Evolutionary conservation across 2,888 invertebrate genomes (phyloP).

Genomic region (Caenorhabditis becei): DNA sequence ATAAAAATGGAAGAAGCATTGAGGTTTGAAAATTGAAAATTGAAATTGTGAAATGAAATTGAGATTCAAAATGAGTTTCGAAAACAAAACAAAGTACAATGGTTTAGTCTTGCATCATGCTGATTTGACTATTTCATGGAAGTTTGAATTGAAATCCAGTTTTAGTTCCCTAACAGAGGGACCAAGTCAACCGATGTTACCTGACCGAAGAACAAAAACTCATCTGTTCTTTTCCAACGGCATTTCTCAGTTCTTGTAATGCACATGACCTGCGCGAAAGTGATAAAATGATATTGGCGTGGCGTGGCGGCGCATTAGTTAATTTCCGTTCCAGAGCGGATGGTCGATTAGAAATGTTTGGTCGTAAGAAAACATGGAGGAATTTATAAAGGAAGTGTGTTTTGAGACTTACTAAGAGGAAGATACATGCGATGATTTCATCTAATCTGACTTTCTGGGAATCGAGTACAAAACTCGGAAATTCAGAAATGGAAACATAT

Average conservation of each 20-base stretch:
- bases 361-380: background rate
- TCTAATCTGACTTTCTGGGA: too few relatives aligned
- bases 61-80: background rate
- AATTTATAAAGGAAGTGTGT: too few relatives aligned
- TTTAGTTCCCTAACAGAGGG: background rate
- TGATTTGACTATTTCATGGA: background rate
- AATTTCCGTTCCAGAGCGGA: conserved; percentile 9
- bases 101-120: background rate
- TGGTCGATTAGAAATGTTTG: background rate
- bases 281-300: background rate
- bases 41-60: background rate
- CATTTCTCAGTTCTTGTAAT: background rate
- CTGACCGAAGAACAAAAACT: too few relatives aligned
- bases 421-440: too few relatives aligned
- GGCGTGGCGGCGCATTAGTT: conserved; percentile 1
- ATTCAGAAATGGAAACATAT: too few relatives aligned
- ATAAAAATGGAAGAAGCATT: too few relatives aligned
- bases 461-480: too few relatives aligned
- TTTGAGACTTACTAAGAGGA: too few relatives aligned
- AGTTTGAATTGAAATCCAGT: too few relatives aligned
- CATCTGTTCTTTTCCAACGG: too few relatives aligned
- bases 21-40: too few relatives aligned
- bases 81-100: background rate
- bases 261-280: background rate
- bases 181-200: background rate